A percentile compares a stretch with the other conserved stretches of the same genome.
Evolutionary conservation across 2,113 vertebrate genomes (phyloP).

Genomic region (Myanophis thanlyinensis): DNA sequence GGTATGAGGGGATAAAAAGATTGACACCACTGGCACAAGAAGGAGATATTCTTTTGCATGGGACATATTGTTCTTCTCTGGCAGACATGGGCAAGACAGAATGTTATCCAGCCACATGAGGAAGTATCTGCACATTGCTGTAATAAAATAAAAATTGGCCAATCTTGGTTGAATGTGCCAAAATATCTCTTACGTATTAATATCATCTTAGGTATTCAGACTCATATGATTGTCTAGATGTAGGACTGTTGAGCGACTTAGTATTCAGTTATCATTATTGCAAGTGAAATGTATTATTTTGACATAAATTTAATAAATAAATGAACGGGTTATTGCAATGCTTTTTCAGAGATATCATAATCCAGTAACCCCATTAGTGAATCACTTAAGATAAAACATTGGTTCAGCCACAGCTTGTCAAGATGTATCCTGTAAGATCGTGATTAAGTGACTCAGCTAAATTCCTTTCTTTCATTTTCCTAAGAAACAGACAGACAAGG

Average conservation of each 20-base stretch:
- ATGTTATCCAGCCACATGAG: not conserved
- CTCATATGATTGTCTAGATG: not conserved
- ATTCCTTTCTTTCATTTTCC: not conserved
- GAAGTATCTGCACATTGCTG: not conserved
- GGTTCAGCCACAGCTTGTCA: not conserved
- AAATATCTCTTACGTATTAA: not conserved
- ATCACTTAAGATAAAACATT: not conserved
- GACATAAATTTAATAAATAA: not conserved
- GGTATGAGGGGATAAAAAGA: not conserved
- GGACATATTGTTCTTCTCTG: not conserved
- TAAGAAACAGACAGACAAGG: not conserved
- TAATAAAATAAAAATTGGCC: not conserved
- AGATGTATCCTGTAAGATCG: not conserved
- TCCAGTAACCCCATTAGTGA: not conserved
- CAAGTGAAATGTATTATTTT: not conserved
- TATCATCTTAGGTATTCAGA: not conserved
- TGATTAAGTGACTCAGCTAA: not conserved
- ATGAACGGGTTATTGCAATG: not conserved
- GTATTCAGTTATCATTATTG: not conserved
- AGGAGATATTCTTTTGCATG: not conserved
- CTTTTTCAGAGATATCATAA: not conserved
- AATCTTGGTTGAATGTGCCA: not conserved
- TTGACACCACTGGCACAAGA: not conserved
- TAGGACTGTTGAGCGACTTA: not conserved
- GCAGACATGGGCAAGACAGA: not conserved